A percentile compares a stretch with the other conserved stretches of the same genome.
Evolutionary conservation across 2,797 vertebrate genomes (phyloP).

Genomic region (Rhodeus uyekii): DNA sequence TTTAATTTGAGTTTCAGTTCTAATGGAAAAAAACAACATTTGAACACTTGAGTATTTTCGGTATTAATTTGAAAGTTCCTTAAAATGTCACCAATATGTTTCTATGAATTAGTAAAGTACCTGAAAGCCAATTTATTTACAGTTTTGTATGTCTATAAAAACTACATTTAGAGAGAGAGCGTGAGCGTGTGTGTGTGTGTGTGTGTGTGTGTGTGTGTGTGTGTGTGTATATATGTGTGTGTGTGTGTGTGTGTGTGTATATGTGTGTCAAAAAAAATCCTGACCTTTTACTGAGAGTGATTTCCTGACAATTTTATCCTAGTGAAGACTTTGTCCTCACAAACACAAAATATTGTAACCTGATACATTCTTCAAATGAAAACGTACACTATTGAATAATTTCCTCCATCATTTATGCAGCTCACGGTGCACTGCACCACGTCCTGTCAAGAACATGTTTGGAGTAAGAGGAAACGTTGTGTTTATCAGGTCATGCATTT

Average conservation of each 20-base stretch:
- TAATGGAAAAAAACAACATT: background rate
- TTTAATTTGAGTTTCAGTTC: background rate
- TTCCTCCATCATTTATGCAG: background rate
- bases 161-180: too few species aligned
- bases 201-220: too few species aligned
- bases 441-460: conserved; percentile 4
- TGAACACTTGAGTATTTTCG: background rate
- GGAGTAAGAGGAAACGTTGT: conserved; percentile 31
- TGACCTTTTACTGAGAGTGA: too few species aligned
- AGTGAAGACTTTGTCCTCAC: too few species aligned
- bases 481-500: conserved; percentile 43
- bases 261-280: too few species aligned
- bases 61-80: background rate
- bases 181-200: too few species aligned
- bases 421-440: background rate
- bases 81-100: background rate
- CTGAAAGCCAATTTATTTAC: background rate
- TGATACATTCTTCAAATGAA: background rate
- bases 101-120: background rate
- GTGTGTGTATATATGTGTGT: too few species aligned
- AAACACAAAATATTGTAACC: background rate
- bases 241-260: too few species aligned
- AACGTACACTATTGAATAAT: background rate
- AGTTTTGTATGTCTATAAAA: too few species aligned
- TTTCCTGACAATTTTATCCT: too few species aligned